Conservation (phyloP, 2,888 invertebrate genomes). For the Chydorus sphaericus region DNA sequence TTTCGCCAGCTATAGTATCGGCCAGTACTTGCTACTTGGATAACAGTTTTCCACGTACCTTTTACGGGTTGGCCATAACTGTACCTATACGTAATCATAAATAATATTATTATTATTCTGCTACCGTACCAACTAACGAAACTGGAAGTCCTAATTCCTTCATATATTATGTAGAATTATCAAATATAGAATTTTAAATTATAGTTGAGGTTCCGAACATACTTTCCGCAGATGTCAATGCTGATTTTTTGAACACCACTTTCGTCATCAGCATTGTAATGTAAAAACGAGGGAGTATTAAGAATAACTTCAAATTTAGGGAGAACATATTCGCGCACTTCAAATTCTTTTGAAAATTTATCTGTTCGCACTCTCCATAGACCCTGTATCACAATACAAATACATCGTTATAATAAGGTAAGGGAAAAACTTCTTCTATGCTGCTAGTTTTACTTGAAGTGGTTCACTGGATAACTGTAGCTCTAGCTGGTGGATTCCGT, state of each 20-base stretch:
- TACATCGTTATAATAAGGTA: not conserved
- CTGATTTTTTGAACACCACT: constrained; percentile 22
- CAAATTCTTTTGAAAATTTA: constrained; percentile 27
- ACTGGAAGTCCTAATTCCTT: not conserved
- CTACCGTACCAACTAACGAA: not conserved
- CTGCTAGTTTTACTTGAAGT: constrained; percentile 18
- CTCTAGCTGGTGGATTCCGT: constrained; percentile 43
- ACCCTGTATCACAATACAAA: constrained; percentile 35
- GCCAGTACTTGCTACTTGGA: not conserved
- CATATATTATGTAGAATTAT: not conserved
- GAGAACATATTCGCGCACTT: constrained; percentile 40
- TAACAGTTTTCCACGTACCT: constrained; percentile 30
- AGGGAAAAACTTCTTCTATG: not conserved
- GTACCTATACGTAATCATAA: constrained; percentile 35
- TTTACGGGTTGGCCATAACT: constrained; percentile 45
- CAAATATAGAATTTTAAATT: no score
- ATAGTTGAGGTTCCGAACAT: no score
- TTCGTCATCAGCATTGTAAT: constrained; percentile 28
- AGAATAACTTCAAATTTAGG: constrained; percentile 45
- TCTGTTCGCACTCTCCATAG: constrained; percentile 29
- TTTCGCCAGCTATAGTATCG: not conserved
- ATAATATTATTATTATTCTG: no score
- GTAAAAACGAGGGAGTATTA: constrained; percentile 31
- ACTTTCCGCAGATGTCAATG: constrained; percentile 43
- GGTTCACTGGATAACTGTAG: constrained; percentile 31